A percentile compares a stretch with the other conserved stretches of the same genome.
These are phyloP conservation scores for Andrena fulva DNA, from an alignment of 2,888 invertebrate genomes.

Conservation along the genomic window DNA sequence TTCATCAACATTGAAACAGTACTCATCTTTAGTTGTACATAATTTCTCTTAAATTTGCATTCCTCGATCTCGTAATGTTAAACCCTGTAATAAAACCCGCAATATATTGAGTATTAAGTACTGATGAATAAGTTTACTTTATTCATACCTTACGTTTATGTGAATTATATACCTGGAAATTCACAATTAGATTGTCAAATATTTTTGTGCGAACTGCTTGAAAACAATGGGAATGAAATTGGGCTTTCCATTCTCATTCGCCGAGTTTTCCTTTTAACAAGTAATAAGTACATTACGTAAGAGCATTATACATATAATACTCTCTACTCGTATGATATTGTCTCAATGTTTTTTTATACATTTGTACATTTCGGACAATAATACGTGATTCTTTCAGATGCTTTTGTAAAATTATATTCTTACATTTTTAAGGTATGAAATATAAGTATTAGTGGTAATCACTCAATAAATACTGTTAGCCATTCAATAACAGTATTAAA, in stretches of 20 bases:
- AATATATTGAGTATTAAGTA: slow-evolving; percentile 63
- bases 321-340: slow-evolving; percentile 3
- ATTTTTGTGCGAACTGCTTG: not conserved
- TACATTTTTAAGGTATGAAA: not conserved
- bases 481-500: not conserved
- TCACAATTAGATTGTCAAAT: not conserved
- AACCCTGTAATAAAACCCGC: slow-evolving; percentile 1
- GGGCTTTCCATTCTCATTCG: not conserved
- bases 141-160: slow-evolving; percentile 13
- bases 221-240: not conserved
- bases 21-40: slow-evolving; percentile 24
- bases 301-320: not conserved
- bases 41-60: not conserved
- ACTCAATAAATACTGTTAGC: not conserved
- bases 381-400: slow-evolving; percentile 5
- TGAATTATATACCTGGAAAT: slow-evolving; percentile 6
- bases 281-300: slow-evolving; percentile 23
- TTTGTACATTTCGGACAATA: slow-evolving; percentile 18
- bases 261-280: not conserved
- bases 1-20: not conserved
- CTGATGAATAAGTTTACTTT: slow-evolving; percentile 30
- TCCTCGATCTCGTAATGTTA: not conserved
- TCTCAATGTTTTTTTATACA: slow-evolving; percentile 23
- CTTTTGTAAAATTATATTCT: not conserved
- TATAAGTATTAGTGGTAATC: not conserved